Evolutionary conservation across 2,888 invertebrate species (phyloP).

Genomic region (Noctuana brunneofusca): DNA sequence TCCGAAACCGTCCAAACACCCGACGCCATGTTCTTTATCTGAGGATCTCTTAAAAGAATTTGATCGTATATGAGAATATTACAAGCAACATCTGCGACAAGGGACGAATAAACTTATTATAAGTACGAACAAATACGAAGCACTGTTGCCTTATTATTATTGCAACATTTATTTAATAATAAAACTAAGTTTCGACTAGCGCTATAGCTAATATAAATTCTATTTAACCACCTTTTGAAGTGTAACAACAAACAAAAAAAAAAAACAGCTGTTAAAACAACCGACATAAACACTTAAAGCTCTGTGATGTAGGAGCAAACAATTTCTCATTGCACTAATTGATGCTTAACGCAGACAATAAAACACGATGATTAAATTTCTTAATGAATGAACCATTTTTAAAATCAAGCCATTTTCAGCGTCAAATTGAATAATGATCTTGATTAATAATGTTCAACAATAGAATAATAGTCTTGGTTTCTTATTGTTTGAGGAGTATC

Average conservation of each 20-base stretch:
- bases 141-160: conserved; percentile 4
- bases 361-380: conserved; percentile 30
- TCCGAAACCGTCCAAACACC: conserved; percentile 77
- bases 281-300: conserved; percentile 25
- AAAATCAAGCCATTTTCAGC: conserved; percentile 29
- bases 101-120: conserved; percentile 74
- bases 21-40: conserved; percentile 80
- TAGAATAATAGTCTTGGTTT: conserved; percentile 34
- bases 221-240: too few species aligned
- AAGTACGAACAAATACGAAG: conserved; percentile 14
- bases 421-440: conserved; percentile 34
- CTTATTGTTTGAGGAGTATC: conserved; percentile 33
- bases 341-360: conserved; percentile 33
- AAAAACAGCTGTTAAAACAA: conserved; percentile 6
- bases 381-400: conserved; percentile 28
- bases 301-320: conserved; percentile 14
- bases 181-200: too few species aligned
- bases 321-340: conserved; percentile 32
- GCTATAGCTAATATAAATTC: too few species aligned
- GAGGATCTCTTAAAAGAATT: conserved; percentile 81
- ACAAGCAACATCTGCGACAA: conserved; percentile 79
- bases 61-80: conserved; percentile 81
- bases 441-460: conserved; percentile 35
- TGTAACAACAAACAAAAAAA: conserved; percentile 2
- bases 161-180: not conserved